These are phyloP conservation scores for Lycocerus yunnanus DNA, from an alignment of 2,888 invertebrate genomes.

Conservation along the genomic window DNA sequence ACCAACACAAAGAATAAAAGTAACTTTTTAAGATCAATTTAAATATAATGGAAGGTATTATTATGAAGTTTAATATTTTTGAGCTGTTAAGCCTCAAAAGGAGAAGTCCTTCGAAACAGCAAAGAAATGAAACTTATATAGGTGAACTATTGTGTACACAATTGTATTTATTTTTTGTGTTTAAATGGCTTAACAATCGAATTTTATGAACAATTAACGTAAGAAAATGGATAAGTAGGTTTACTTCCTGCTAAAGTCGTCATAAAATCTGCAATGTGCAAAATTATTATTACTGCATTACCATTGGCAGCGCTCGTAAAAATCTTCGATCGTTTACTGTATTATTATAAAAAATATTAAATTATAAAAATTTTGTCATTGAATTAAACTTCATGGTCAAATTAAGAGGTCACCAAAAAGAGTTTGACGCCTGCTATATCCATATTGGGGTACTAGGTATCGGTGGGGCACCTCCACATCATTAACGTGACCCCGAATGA, in stretches of 20 bases:
- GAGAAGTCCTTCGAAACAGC: background rate
- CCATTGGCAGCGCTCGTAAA: background rate
- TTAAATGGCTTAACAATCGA: background rate
- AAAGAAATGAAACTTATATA: background rate
- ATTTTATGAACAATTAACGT: background rate
- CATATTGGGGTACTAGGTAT: constrained; percentile 19
- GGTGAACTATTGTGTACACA: background rate
- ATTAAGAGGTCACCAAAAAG: constrained; percentile 21
- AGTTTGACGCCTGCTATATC: constrained; percentile 12
- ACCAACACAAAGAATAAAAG: constrained; percentile 22
- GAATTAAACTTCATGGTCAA: constrained; percentile 13
- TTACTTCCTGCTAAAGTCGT: background rate
- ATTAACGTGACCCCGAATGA: constrained; percentile 24
- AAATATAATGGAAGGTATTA: constrained; percentile 12
- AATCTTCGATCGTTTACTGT: background rate
- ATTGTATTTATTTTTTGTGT: no score
- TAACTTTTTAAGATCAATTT: constrained; percentile 12
- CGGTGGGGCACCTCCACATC: constrained; percentile 26
- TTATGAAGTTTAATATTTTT: background rate
- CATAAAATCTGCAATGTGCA: background rate
- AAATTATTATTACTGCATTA: background rate
- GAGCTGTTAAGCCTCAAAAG: background rate
- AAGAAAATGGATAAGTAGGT: background rate
- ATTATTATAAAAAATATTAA: background rate
- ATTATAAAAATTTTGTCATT: constrained; percentile 10